These are phyloP conservation scores for Dufourea novaeangliae DNA, from an alignment of 1,140 invertebrate genomes.

Conservation along the genomic window DNA sequence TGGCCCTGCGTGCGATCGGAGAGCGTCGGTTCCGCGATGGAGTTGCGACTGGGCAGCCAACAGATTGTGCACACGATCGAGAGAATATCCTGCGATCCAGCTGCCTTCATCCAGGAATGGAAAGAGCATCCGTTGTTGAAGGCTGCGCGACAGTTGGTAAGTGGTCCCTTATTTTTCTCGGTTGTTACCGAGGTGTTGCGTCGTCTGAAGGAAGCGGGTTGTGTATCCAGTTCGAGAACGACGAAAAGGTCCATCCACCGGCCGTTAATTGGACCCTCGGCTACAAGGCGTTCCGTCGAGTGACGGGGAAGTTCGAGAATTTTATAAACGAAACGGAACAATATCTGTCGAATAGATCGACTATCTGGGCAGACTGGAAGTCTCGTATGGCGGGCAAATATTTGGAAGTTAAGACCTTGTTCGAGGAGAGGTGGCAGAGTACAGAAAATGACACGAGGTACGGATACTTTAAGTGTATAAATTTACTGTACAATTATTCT, in stretches of 20 bases:
- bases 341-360: slow-evolving; percentile 60
- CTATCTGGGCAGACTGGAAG: slow-evolving; percentile 59
- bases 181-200: background rate
- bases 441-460: slow-evolving; percentile 59
- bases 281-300: slow-evolving; percentile 70
- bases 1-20: slow-evolving; percentile 73
- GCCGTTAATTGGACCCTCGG: slow-evolving; percentile 75
- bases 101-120: slow-evolving; percentile 73
- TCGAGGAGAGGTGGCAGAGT: slow-evolving; percentile 66
- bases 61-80: slow-evolving; percentile 72
- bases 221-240: slow-evolving; percentile 55
- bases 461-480: too few relatives aligned
- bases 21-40: slow-evolving; percentile 68
- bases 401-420: slow-evolving; percentile 65
- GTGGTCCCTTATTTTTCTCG: slow-evolving; percentile 5
- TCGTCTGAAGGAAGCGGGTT: background rate
- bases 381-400: slow-evolving; percentile 52
- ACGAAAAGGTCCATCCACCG: slow-evolving; percentile 46
- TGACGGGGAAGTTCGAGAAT: slow-evolving; percentile 67
- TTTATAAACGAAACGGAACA: slow-evolving; percentile 54
- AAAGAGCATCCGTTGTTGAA: slow-evolving; percentile 66
- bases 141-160: slow-evolving; percentile 64
- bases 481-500: too few relatives aligned
- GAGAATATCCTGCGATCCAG: slow-evolving; percentile 70
- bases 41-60: slow-evolving; percentile 71